Conservation (phyloP, 2,888 invertebrate genomes). For the Eubasilissa splendida region DNA sequence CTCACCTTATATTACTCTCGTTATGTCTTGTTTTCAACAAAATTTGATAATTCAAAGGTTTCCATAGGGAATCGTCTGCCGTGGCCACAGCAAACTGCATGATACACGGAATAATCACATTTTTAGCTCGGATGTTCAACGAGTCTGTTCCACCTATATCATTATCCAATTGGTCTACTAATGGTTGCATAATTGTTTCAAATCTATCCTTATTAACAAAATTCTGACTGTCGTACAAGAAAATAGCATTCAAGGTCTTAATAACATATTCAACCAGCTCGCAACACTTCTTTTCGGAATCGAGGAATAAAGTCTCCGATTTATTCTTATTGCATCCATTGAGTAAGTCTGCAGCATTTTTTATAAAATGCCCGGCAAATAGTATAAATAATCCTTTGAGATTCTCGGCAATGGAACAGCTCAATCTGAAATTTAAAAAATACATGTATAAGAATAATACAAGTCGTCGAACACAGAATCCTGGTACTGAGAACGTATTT, state of each 20-base stretch:
- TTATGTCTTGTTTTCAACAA: constrained; percentile 88
- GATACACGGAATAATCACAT: constrained; percentile 83
- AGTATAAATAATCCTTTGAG: constrained; percentile 90
- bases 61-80: constrained; percentile 91
- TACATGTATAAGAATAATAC: too few relatives aligned
- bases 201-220: constrained; percentile 90
- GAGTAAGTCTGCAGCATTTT: constrained; percentile 84
- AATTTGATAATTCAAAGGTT: constrained; percentile 91
- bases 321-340: constrained; percentile 79
- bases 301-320: constrained; percentile 70
- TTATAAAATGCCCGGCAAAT: constrained; percentile 90
- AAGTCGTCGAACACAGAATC: too few relatives aligned
- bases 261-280: constrained; percentile 81
- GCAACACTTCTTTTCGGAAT: constrained; percentile 73
- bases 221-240: constrained; percentile 86
- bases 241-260: constrained; percentile 83
- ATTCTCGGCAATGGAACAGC: constrained; percentile 83
- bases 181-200: constrained; percentile 86
- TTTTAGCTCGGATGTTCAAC: constrained; percentile 74
- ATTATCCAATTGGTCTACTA: constrained; percentile 92
- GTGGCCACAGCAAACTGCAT: constrained; percentile 87
- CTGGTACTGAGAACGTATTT: too few relatives aligned
- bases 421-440: constrained; percentile 72
- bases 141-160: constrained; percentile 75
- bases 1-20: constrained; percentile 78